Conservation (phyloP, 2,888 invertebrate species). For the Eupithecia subfuscata region DNA sequence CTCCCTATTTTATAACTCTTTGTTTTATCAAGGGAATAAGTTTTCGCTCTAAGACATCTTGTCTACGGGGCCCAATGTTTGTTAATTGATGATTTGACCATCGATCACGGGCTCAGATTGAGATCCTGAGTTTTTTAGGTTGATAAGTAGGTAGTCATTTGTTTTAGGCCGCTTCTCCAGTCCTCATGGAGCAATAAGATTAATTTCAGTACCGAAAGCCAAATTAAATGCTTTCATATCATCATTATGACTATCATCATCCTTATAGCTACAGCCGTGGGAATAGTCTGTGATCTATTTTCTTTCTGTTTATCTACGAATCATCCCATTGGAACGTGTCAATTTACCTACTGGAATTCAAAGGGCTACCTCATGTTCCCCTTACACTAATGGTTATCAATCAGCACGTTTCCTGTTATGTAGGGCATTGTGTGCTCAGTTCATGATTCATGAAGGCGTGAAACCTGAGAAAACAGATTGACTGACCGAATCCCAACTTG, state of each 20-base stretch:
- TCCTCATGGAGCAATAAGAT: background rate
- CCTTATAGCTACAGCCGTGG: background rate
- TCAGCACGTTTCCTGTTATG: background rate
- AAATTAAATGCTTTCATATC: background rate
- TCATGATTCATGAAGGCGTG: constrained; percentile 1
- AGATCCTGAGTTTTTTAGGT: constrained; percentile 15
- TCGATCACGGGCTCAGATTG: constrained; percentile 41
- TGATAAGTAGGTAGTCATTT: background rate
- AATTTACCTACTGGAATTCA: background rate
- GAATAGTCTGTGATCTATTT: background rate
- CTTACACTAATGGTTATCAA: background rate
- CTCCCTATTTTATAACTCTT: background rate
- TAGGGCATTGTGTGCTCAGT: background rate
- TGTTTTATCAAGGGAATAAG: constrained; percentile 50
- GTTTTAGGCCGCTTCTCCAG: background rate
- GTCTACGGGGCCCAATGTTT: constrained; percentile 47
- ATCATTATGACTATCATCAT: background rate
- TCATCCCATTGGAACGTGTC: background rate
- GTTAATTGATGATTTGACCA: constrained; percentile 61
- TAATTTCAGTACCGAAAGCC: background rate
- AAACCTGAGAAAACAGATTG: background rate
- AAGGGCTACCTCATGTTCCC: background rate
- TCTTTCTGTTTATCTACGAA: background rate
- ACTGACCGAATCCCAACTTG: background rate
- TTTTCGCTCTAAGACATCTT: constrained; percentile 35